phyloP scores from a whole-genome alignment of 1,140 invertebrate species.

The Drosophila repletoides region DNA sequence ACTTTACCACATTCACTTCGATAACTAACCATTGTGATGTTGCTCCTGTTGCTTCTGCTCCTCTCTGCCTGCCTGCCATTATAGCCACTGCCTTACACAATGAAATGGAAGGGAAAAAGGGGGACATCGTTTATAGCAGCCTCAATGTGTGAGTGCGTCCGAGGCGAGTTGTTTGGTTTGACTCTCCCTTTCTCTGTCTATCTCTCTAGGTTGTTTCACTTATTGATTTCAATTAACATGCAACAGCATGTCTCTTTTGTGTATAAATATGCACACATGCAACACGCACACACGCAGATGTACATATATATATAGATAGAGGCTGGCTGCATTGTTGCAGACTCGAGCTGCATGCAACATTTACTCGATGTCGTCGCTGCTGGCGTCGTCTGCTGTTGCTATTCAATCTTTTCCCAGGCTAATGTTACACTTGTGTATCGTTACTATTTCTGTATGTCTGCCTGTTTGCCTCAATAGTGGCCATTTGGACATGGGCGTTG shows the following conservation, averaged over 20 bases:
- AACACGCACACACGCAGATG: slow-evolving; percentile 6
- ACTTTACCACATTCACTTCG: slow-evolving; percentile 75
- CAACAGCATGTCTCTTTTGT: slow-evolving; percentile 76
- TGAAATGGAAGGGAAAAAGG: neutral
- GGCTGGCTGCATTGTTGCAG: slow-evolving; percentile 47
- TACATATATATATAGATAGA: neutral
- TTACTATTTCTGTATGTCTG: slow-evolving; percentile 44
- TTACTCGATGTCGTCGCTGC: slow-evolving; percentile 27
- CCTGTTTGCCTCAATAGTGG: too few species aligned
- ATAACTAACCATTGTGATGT: slow-evolving; percentile 76
- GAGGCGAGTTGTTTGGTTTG: slow-evolving; percentile 17
- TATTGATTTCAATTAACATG: slow-evolving; percentile 81
- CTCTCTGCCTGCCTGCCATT: slow-evolving; percentile 60
- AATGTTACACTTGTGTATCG: slow-evolving; percentile 79
- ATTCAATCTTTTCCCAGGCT: slow-evolving; percentile 77
- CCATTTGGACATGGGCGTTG: too few species aligned
- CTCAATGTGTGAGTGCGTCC: slow-evolving; percentile 15
- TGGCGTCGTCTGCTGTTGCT: slow-evolving; percentile 47
- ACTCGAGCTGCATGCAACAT: slow-evolving; percentile 45
- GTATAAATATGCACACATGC: slow-evolving; percentile 27
- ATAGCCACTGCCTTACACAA: slow-evolving; percentile 44
- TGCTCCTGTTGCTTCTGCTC: slow-evolving; percentile 49
- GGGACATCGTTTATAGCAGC: slow-evolving; percentile 11
- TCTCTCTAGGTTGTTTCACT: slow-evolving; percentile 44
- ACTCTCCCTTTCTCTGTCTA: neutral